Percentiles rank a stretch among this genome's conserved stretches.
These are phyloP conservation scores for Recurvirostra avosetta DNA, from an alignment of 2,113 vertebrate species.

Conservation along the genomic window DNA sequence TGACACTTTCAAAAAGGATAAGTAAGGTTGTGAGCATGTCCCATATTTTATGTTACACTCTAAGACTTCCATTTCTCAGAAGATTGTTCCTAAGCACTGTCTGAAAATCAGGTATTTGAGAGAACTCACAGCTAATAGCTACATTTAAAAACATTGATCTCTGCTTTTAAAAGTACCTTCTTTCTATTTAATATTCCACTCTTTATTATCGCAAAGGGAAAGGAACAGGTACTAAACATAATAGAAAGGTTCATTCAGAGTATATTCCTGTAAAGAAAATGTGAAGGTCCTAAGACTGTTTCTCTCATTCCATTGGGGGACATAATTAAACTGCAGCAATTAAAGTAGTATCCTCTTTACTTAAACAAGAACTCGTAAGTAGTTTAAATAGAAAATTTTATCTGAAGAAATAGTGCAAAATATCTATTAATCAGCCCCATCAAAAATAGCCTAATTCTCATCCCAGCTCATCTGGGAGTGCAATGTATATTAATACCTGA, in stretches of 20 bases:
- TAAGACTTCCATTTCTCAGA: not conserved
- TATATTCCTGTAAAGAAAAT: not conserved
- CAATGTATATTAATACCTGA: not conserved
- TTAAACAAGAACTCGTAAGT: constrained; percentile 7
- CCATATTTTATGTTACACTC: not conserved
- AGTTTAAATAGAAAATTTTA: not conserved
- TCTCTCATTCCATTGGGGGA: not conserved
- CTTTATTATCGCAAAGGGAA: not conserved
- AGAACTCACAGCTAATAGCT: not conserved
- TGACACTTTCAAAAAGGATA: not conserved
- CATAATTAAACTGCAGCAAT: constrained; percentile 20
- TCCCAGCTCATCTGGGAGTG: not conserved
- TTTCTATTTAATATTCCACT: not conserved
- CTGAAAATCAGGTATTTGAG: not conserved
- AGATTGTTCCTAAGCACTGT: not conserved
- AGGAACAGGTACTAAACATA: not conserved
- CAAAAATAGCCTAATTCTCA: not conserved
- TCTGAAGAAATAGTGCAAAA: not conserved
- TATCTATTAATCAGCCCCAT: not conserved
- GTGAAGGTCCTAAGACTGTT: not conserved
- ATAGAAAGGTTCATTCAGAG: not conserved
- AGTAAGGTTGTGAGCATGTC: not conserved
- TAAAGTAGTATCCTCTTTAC: constrained; percentile 11
- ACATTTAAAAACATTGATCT: not conserved
- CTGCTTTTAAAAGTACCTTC: not conserved